Percentiles rank a stretch among this genome's conserved stretches.
phyloP scores from a whole-genome alignment of 1,140 invertebrate species.

The Brachionus plicatilis region DNA sequence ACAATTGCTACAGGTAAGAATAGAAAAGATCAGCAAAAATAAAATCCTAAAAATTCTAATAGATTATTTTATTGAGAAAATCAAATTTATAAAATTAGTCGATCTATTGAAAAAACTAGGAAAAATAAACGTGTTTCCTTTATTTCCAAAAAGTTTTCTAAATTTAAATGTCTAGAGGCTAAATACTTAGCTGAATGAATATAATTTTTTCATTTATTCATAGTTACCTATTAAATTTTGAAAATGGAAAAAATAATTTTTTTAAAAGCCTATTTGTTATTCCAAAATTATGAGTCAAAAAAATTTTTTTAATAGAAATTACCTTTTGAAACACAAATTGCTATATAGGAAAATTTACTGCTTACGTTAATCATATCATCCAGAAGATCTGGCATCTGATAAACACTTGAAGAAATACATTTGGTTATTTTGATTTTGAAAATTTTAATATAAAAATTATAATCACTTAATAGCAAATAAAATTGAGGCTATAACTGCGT shows the following conservation, averaged over 20 bases:
- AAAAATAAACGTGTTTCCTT: background rate
- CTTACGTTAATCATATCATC: constrained; percentile 37
- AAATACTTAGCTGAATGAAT: background rate
- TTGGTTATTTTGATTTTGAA: background rate
- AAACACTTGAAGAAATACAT: constrained; percentile 4
- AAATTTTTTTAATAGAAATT: background rate
- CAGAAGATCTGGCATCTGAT: constrained; percentile 2
- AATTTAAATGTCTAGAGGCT: background rate
- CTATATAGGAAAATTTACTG: constrained; percentile 34
- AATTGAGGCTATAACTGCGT: constrained; percentile 7
- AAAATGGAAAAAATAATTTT: constrained; percentile 16
- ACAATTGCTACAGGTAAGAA: too few species aligned
- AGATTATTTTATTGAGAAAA: too few species aligned
- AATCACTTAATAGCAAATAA: background rate
- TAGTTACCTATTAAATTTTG: background rate
- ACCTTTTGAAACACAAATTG: constrained; percentile 28
- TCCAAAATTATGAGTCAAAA: background rate
- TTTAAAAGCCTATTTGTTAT: background rate
- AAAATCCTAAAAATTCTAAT: too few species aligned
- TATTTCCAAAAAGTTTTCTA: background rate
- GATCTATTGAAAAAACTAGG: background rate
- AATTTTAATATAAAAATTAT: background rate
- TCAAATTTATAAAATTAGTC: background rate
- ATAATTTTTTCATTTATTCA: background rate
- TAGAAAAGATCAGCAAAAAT: too few species aligned